Evolutionary conservation across 2,888 invertebrate species (phyloP).

Genomic region (Chrysodeixis includens): DNA sequence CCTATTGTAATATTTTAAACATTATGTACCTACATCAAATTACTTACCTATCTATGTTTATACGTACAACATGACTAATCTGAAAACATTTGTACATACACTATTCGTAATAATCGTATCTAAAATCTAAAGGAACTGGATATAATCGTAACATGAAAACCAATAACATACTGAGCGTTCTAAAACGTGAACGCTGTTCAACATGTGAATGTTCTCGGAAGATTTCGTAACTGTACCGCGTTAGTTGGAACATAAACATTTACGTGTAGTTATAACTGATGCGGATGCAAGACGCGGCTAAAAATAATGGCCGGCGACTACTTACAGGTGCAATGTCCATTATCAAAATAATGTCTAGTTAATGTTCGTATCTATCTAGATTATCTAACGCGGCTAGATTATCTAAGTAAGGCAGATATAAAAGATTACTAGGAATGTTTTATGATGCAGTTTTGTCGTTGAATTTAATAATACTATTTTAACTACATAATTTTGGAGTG

Average conservation of each 20-base stretch:
- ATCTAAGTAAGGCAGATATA: conserved; percentile 1
- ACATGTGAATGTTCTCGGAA: conserved; percentile 74
- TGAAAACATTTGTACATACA: conserved; percentile 1
- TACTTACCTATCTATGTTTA: neutral
- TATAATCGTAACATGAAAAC: conserved; percentile 26
- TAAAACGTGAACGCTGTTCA: conserved; percentile 54
- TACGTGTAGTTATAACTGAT: conserved; percentile 77
- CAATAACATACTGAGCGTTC: conserved; percentile 17
- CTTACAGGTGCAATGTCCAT: conserved; percentile 57
- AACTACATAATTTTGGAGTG: no score
- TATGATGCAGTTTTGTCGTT: neutral
- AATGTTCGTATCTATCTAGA: conserved; percentile 39
- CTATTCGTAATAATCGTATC: neutral
- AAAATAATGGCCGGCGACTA: conserved; percentile 72
- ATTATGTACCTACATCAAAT: neutral
- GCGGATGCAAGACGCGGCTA: conserved; percentile 78
- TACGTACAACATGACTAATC: neutral
- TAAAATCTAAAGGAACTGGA: conserved; percentile 1
- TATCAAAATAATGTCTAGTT: conserved; percentile 35
- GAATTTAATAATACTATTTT: neutral
- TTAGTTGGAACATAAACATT: conserved; percentile 85
- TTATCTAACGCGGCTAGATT: conserved; percentile 27
- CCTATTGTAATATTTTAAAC: neutral
- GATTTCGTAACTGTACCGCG: conserved; percentile 79
- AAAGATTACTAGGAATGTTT: conserved; percentile 1